Evolutionary conservation across 2,888 invertebrate species (phyloP).

Genomic region (Timema cristinae): DNA sequence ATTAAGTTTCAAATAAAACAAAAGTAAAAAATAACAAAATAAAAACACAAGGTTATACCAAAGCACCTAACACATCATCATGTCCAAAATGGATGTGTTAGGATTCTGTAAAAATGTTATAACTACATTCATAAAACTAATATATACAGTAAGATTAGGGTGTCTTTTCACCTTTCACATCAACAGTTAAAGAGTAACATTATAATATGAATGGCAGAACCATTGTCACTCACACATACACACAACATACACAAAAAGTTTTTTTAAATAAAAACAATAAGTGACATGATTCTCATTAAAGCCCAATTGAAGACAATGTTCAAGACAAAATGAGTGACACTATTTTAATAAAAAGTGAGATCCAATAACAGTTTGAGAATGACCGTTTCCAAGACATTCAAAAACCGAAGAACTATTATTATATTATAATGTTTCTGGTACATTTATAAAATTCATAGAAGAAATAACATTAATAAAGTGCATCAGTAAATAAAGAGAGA

Average conservation of each 20-base stretch:
- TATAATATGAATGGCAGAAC: not conserved
- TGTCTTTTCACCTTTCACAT: conserved; percentile 11
- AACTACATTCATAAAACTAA: conserved; percentile 9
- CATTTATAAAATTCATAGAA: not conserved
- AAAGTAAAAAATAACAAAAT: conserved; percentile 12
- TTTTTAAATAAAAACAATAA: not conserved
- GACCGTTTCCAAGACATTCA: not conserved
- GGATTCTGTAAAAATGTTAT: conserved; percentile 11
- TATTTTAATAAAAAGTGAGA: not conserved
- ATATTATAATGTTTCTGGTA: not conserved
- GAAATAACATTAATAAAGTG: not conserved
- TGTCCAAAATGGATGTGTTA: not conserved
- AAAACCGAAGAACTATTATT: not conserved
- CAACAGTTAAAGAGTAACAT: conserved; percentile 14
- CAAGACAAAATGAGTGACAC: not conserved
- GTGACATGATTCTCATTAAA: too few species aligned
- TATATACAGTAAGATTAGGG: conserved; percentile 13
- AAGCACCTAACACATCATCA: not conserved
- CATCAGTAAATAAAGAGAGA: too few species aligned
- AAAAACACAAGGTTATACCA: not conserved
- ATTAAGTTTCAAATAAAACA: conserved; percentile 14
- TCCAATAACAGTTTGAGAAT: not conserved
- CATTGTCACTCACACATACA: not conserved
- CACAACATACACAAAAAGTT: not conserved
- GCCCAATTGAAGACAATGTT: not conserved